A percentile compares a stretch with the other conserved stretches of the same genome.
Conservation (phyloP, 2,113 vertebrate genomes). For the Terrapene triunguis region DNA sequence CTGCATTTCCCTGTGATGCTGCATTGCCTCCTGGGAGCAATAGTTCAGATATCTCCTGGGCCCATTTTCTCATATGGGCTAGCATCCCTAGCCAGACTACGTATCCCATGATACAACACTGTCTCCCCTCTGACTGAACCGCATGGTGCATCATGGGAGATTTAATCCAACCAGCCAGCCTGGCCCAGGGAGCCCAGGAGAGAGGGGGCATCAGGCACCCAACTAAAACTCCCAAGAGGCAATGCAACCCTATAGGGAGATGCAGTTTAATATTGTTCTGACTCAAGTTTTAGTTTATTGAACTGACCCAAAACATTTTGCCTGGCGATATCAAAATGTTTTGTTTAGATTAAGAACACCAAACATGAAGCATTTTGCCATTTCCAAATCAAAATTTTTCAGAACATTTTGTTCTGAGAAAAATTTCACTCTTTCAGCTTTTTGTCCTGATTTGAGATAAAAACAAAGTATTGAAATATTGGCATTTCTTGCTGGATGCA, state of each 20-base stretch:
- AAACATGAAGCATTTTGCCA: conserved; percentile 38
- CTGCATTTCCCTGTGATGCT: background rate
- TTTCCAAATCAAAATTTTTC: background rate
- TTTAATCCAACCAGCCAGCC: background rate
- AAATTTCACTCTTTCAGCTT: background rate
- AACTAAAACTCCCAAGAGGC: background rate
- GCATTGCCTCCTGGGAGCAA: background rate
- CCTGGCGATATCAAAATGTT: background rate
- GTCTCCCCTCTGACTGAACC: background rate
- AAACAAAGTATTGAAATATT: background rate
- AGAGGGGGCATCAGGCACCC: background rate
- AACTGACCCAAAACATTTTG: background rate
- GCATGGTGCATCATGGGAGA: background rate
- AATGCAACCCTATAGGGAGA: background rate
- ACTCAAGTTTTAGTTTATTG: background rate
- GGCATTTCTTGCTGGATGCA: background rate
- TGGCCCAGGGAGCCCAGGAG: background rate
- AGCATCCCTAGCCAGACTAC: background rate
- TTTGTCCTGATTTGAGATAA: background rate
- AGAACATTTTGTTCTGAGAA: background rate
- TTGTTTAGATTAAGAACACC: conserved; percentile 5
- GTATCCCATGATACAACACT: background rate
- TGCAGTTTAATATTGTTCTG: background rate
- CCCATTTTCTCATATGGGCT: background rate
- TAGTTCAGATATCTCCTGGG: background rate